phyloP scores from a whole-genome alignment of 23 tunicate genomes.

The Trididemnum clinides region DNA sequence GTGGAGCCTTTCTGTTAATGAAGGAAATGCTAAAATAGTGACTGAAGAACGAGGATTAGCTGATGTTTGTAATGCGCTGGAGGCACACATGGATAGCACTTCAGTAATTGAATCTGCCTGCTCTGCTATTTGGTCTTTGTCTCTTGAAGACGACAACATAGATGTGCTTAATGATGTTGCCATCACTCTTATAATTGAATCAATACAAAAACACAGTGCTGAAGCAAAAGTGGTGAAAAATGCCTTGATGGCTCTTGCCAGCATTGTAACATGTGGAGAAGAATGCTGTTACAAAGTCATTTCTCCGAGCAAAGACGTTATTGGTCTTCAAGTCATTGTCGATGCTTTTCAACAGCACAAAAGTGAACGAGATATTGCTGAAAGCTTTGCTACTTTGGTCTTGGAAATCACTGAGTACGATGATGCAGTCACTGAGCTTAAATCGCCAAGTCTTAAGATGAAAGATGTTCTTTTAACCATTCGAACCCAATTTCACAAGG shows the following conservation, averaged over 20 bases:
- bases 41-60: conserved; percentile 87
- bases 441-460: conserved; percentile 51
- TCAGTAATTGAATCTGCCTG: conserved; percentile 74
- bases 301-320: conserved; percentile 48
- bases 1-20: conserved; percentile 95
- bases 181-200: conserved; percentile 73
- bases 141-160: conserved; percentile 96
- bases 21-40: conserved; percentile 86
- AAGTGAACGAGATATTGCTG: conserved; percentile 68
- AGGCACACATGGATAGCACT: conserved; percentile 39
- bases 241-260: conserved; percentile 91
- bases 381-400: conserved; percentile 65
- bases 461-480: conserved; percentile 11
- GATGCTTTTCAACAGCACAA: conserved; percentile 54
- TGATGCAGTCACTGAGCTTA: conserved; percentile 67
- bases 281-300: conserved; percentile 80
- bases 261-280: conserved; percentile 86
- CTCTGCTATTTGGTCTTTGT: conserved; percentile 95
- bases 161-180: conserved; percentile 84
- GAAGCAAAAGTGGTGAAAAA: conserved; percentile 84
- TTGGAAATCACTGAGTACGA: conserved; percentile 86
- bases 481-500: conserved; percentile 17
- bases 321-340: conserved; percentile 59
- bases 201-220: conserved; percentile 57
- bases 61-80: conserved; percentile 90